A percentile compares a stretch with the other conserved stretches of the same genome.
Conservation (phyloP, 2,888 invertebrate species). For the Xestia rhomboidea region DNA sequence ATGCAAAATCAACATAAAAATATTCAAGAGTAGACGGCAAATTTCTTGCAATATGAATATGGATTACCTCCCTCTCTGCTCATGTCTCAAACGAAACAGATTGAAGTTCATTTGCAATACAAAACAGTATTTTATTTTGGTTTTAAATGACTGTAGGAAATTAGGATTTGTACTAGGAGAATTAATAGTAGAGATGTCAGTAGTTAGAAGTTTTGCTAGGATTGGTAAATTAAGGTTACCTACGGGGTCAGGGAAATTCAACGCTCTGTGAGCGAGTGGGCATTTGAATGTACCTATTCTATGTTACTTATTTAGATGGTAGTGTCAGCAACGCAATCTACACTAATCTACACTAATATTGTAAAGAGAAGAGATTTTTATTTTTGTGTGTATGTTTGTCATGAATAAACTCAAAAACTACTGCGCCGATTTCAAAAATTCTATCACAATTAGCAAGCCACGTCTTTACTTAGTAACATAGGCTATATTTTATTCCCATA, state of each 20-base stretch:
- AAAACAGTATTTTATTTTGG: constrained; percentile 43
- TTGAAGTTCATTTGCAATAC: constrained; percentile 56
- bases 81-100: constrained; percentile 31
- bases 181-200: neutral
- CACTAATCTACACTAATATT: too few species aligned
- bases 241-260: neutral
- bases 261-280: neutral
- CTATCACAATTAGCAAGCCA: too few species aligned
- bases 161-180: neutral
- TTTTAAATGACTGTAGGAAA: constrained; percentile 18
- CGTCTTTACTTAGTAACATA: too few species aligned
- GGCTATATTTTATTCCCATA: too few species aligned
- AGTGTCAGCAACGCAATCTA: constrained; percentile 24
- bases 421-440: too few species aligned
- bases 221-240: constrained; percentile 6
- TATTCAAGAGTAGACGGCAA: constrained; percentile 23
- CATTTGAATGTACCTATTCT: constrained; percentile 8
- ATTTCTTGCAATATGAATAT: constrained; percentile 56
- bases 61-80: constrained; percentile 25
- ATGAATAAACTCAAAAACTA: too few species aligned
- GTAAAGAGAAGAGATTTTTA: too few species aligned
- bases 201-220: constrained; percentile 8
- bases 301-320: constrained; percentile 8
- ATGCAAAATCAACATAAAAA: constrained; percentile 41
- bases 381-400: too few species aligned